These are phyloP conservation scores for Heterodera filipjevi DNA, from an alignment of 2,888 invertebrate genomes.

Conservation along the genomic window DNA sequence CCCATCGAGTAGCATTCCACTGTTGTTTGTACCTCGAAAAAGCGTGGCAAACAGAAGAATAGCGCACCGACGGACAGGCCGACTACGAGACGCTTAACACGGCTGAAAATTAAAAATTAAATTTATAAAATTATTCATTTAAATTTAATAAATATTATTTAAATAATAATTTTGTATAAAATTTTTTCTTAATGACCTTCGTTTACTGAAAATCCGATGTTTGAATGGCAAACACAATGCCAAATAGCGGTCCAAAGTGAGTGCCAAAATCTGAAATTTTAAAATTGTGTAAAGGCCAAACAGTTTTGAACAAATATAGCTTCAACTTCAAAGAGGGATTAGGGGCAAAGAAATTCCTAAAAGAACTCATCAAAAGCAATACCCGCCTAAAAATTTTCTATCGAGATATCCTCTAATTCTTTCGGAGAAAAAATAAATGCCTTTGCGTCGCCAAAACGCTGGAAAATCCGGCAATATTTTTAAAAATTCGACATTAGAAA, in stretches of 20 bases:
- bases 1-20: slow-evolving; percentile 28
- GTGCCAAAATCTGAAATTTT: slow-evolving; percentile 46
- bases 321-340: no score
- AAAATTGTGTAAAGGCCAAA: no score
- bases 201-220: slow-evolving; percentile 62
- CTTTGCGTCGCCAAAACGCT: no score
- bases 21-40: slow-evolving; percentile 58
- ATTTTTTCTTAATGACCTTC: slow-evolving; percentile 44
- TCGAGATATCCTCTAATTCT: no score
- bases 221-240: slow-evolving; percentile 62
- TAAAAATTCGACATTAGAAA: no score
- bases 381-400: no score
- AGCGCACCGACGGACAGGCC: slow-evolving; percentile 56
- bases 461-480: no score
- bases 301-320: no score
- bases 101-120: slow-evolving; percentile 44
- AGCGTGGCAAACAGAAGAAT: slow-evolving; percentile 59
- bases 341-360: no score
- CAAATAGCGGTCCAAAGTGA: slow-evolving; percentile 62
- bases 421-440: no score
- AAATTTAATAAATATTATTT: background rate
- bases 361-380: no score
- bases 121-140: slow-evolving; percentile 17
- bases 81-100: slow-evolving; percentile 60
- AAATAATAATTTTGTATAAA: background rate